These are phyloP conservation scores for Pelusios castaneus DNA, from an alignment of 2,113 vertebrate genomes.

Conservation along the genomic window DNA sequence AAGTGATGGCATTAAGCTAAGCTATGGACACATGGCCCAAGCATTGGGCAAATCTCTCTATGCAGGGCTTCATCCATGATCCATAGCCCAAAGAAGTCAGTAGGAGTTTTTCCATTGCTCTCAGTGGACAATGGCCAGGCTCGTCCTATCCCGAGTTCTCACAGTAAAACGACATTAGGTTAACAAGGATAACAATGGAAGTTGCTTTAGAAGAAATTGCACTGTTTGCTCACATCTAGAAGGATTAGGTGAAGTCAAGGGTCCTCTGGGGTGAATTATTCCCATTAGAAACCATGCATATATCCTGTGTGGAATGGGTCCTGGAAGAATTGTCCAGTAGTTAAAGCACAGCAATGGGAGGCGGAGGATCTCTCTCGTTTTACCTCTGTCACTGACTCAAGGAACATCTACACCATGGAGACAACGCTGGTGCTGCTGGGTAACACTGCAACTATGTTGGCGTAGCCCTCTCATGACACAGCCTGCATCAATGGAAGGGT, in stretches of 20 bases:
- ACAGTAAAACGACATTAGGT: not conserved
- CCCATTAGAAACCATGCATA: not conserved
- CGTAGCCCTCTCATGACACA: not conserved
- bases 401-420: not conserved
- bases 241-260: not conserved
- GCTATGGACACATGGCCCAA: not conserved
- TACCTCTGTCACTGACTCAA: not conserved
- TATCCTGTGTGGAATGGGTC: not conserved
- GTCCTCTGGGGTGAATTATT: not conserved
- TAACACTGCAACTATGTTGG: not conserved
- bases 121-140: not conserved
- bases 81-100: not conserved
- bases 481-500: not conserved
- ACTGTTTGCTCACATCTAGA: not conserved
- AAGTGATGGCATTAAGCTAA: not conserved
- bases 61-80: not conserved
- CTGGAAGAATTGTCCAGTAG: not conserved
- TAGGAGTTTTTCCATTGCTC: not conserved
- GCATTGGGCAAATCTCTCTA: not conserved
- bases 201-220: not conserved
- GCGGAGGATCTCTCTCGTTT: not conserved
- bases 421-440: not conserved
- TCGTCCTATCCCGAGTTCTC: not conserved
- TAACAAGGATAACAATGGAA: not conserved
- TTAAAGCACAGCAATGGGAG: not conserved